Evolutionary conservation across 2,113 vertebrate genomes (phyloP).

Genomic region (Mohoua ochrocephala): DNA sequence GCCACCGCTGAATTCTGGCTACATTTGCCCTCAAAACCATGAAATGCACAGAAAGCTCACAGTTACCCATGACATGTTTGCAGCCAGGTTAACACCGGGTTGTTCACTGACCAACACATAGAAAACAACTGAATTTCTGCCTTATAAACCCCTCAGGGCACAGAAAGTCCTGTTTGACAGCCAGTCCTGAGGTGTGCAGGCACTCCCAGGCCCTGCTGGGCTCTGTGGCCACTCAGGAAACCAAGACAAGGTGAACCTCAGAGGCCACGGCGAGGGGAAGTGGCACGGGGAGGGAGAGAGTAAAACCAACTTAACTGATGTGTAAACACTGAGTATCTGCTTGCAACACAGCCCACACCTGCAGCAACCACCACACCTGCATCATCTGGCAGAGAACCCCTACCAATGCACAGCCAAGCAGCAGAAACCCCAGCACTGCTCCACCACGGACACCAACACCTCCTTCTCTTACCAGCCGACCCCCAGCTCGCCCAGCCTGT

Average conservation of each 20-base stretch:
- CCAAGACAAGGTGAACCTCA: neutral
- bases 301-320: rapidly evolving
- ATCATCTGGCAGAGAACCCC: rapidly evolving
- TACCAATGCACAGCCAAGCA: neutral
- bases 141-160: neutral
- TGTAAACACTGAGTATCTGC: neutral
- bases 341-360: neutral
- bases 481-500: neutral
- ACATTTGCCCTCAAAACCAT: too few relatives aligned
- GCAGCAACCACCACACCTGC: neutral
- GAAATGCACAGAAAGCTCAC: neutral
- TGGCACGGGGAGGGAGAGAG: neutral
- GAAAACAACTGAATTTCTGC: neutral
- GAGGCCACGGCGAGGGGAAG: neutral
- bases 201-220: neutral
- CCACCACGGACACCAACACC: neutral
- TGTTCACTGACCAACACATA: neutral
- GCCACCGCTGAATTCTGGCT: neutral
- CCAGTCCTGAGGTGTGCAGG: rapidly evolving
- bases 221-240: neutral
- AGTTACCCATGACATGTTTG: rapidly evolving
- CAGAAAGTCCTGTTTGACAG: rapidly evolving
- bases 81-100: neutral
- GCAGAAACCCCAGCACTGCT: neutral
- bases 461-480: neutral